Percentiles rank a stretch among this genome's conserved stretches.
Conservation (phyloP, 2,888 invertebrate species). For the Agriopis aurantiaria region DNA sequence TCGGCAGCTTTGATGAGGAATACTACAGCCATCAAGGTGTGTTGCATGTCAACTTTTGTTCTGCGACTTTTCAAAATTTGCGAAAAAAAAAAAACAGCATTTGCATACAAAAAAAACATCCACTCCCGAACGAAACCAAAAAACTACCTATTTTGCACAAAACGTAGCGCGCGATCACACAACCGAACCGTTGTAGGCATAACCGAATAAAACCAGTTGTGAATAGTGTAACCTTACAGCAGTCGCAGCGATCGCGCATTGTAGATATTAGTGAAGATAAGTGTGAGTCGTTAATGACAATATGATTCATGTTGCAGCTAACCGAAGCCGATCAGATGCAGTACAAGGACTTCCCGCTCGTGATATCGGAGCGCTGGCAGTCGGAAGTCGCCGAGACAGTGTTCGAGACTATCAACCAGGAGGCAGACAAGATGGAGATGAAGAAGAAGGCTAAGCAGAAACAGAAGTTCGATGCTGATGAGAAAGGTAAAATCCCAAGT, state of each 20-base stretch:
- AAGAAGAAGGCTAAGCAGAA: constrained; percentile 98
- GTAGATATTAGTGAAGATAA: too few species aligned
- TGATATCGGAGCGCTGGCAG: constrained; percentile 99
- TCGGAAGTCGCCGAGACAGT: constrained; percentile 99
- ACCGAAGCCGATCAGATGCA: constrained; percentile 99
- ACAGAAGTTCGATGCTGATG: constrained; percentile 96
- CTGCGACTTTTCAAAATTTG: too few species aligned
- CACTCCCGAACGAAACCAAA: too few species aligned
- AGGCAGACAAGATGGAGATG: constrained; percentile 98
- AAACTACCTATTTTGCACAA: too few species aligned
- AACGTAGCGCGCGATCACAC: too few species aligned
- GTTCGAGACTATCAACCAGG: constrained; percentile 98
- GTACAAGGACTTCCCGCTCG: constrained; percentile 99
- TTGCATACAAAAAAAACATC: too few species aligned
- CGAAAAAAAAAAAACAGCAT: too few species aligned
- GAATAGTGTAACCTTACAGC: too few species aligned
- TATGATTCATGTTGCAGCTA: constrained; percentile 82
- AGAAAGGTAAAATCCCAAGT: constrained; percentile 89
- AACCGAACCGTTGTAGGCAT: too few species aligned
- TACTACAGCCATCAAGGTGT: constrained; percentile 99
- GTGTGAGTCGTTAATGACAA: neutral
- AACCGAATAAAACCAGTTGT: too few species aligned
- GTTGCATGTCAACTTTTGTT: too few species aligned
- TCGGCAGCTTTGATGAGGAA: constrained; percentile 99
- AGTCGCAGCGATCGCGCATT: too few species aligned